These are phyloP conservation scores for Musca domestica DNA, from an alignment of 1,140 invertebrate species.

Conservation along the genomic window DNA sequence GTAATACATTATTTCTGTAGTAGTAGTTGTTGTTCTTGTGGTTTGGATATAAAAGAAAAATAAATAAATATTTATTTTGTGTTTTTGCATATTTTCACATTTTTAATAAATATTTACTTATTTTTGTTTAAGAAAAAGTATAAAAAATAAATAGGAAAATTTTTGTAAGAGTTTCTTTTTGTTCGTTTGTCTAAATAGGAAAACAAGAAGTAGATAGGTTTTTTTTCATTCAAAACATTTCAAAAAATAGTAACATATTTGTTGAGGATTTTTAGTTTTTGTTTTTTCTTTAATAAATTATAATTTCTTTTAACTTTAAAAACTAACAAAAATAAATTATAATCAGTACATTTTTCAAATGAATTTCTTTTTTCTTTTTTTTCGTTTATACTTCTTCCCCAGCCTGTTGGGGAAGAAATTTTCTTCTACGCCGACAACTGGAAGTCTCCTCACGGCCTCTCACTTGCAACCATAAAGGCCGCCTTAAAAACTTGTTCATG, in stretches of 20 bases:
- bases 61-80: no score
- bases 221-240: slow-evolving; percentile 9
- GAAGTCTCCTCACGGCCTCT: slow-evolving; percentile 54
- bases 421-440: slow-evolving; percentile 51
- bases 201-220: slow-evolving; percentile 23
- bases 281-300: slow-evolving; percentile 3
- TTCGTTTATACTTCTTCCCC: not conserved
- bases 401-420: not conserved
- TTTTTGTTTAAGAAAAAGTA: no score
- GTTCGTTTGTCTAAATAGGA: slow-evolving; percentile 10
- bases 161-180: slow-evolving; percentile 20
- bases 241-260: slow-evolving; percentile 35
- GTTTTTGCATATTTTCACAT: no score
- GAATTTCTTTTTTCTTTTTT: not conserved
- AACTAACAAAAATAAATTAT: slow-evolving; percentile 31
- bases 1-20: not conserved
- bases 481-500: slow-evolving; percentile 12
- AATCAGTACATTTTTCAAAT: slow-evolving; percentile 21
- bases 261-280: slow-evolving; percentile 33
- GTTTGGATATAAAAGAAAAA: no score
- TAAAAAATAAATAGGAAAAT: not conserved
- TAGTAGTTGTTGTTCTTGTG: slow-evolving; percentile 24
- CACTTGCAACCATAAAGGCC: slow-evolving; percentile 42
- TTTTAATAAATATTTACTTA: no score
- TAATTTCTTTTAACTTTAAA: slow-evolving; percentile 29